Evolutionary conservation across 2,797 vertebrate genomes (phyloP).

Genomic region (Pitangus sulphuratus): DNA sequence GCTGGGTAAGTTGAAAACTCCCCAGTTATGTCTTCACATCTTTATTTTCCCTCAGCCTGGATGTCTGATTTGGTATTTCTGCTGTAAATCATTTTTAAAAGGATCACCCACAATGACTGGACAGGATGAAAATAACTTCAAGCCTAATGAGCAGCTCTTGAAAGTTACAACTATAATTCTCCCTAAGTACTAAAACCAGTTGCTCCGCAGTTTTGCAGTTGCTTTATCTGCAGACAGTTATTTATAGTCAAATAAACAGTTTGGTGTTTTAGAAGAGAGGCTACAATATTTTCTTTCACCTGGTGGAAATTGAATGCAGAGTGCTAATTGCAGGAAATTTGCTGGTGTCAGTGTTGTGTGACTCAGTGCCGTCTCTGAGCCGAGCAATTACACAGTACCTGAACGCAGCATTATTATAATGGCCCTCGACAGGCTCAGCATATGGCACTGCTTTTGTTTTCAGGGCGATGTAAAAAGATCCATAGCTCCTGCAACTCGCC

Average conservation of each 20-base stretch:
- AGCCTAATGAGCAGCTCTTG: slow-evolving; percentile 42
- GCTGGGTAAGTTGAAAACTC: background rate
- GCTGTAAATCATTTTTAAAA: slow-evolving; percentile 10
- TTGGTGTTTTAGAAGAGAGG: slow-evolving; percentile 11
- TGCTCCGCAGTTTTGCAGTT: slow-evolving; percentile 5
- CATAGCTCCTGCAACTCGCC: background rate
- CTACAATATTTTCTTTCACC: slow-evolving; percentile 46
- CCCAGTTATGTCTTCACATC: background rate
- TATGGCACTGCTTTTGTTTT: slow-evolving; percentile 66
- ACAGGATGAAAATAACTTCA: slow-evolving; percentile 15
- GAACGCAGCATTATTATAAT: slow-evolving; percentile 51
- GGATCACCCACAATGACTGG: slow-evolving; percentile 1
- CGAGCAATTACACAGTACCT: slow-evolving; percentile 63
- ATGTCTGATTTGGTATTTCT: slow-evolving; percentile 19
- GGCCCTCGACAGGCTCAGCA: slow-evolving; percentile 56
- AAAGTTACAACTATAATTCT: slow-evolving; percentile 35
- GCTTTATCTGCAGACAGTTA: slow-evolving; percentile 49
- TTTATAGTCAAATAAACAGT: slow-evolving; percentile 62
- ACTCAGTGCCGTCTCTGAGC: slow-evolving; percentile 57
- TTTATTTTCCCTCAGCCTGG: background rate
- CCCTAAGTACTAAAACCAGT: slow-evolving; percentile 30
- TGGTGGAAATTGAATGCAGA: slow-evolving; percentile 32
- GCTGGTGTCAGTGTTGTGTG: slow-evolving; percentile 65
- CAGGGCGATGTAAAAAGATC: slow-evolving; percentile 31
- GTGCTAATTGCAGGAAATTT: slow-evolving; percentile 64